Base-by-base conservation (phyloP, 2,113 vertebrate species). In the Brachionichthys hirsutus region DNA sequence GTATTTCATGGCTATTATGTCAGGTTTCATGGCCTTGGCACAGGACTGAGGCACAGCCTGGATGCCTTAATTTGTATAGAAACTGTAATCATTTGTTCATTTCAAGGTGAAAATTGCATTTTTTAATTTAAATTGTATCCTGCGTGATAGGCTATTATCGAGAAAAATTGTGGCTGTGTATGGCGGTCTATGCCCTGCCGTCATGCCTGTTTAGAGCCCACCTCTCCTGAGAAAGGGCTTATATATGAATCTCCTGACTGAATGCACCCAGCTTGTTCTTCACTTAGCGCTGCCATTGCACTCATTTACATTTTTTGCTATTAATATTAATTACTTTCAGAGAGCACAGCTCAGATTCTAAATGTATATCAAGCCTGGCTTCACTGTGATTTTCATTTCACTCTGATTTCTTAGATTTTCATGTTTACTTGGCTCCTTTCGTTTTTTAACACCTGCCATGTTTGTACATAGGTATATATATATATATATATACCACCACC, bases 81-180 rank as follows among this genome's bases (percentile, higher is more conserved):
- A 99, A 99, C 97, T 99, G 97, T 98, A 99, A 99, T 99, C 97
- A 99, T 98, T 99, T 99, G 97, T 99, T 99, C 97, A 99, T 98
- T 98, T 98, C 95, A 98, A 98, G 96, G 96, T 98, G 95, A 99
- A 98, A 98, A 98, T 99, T 99, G 97, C 96, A 98, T 99, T 99
- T 99, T 99, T 99, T 98, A 97, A 99, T 99, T 99, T 98, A 98
- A 98, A 98, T 98, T 95, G 95, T 98, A 98, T 98, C 95, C 96
- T 95, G 95, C 94, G 82, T 95, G 96, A 96, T 95, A 95, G 94
- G 94, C 97, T 95, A 98, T 99, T 99, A 99, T 99, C 95, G 94
- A 97, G 94, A 97, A 96, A 99, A 98, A 98, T 97, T 94, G 95
- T 96, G 94, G 93, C 90, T 93, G 93, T 98, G 95, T 98, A 94